Evolutionary conservation across 2,113 vertebrate genomes (phyloP), one percentile per base, ranked within the genome.

Genomic region (Fregata magnificens): DNA sequence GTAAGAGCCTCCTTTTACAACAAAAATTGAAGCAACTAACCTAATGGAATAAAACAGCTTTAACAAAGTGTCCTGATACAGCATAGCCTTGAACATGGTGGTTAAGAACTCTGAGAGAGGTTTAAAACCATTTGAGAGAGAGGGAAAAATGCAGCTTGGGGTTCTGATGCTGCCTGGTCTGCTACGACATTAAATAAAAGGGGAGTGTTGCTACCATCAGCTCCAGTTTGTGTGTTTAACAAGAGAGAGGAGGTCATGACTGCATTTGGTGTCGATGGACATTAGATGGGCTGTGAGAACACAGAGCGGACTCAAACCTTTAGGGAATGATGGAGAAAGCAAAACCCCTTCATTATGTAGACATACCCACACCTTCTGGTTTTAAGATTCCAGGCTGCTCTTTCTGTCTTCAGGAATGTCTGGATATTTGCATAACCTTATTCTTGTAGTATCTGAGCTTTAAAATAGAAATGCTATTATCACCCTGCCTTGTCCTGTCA

Each of bases 401-500:
- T 82, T 45, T 47, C 65, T 50, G 45, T 63, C 50, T 82, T 52
- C 52, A 50, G 40, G 56, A 78, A 36, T 5, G 7, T 24, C 93
- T 53, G 40, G 44, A 25, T 71, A 67, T 93, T 91, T 89, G n/a
- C 91, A 76, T 91, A 52, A 67, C 65, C 53, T 55, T 40, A 29
- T 87, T 76, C 77, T 82, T 56, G 65, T 28, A 26, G 29, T 42
- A 38, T 3, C 72, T 42, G 45, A 34, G 26, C 49, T 91, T 38
- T 49, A 87, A 95, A 96, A 91, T 63, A 86, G 72, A 53, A 94
- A 86, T 3, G 7, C 34, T 36, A 0, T 89, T 85, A 38, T 90
- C 82, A 49, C 40, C 73, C 72, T 89, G 72, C 72, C 86, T 86
- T 32, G 47, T 79, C 61, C 84, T 96, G 84, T 56, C 73, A 94